A percentile compares a stretch with the other conserved stretches of the same genome.
Conservation (phyloP, 2,797 vertebrate species). For the Melanotaenia nigrans region DNA sequence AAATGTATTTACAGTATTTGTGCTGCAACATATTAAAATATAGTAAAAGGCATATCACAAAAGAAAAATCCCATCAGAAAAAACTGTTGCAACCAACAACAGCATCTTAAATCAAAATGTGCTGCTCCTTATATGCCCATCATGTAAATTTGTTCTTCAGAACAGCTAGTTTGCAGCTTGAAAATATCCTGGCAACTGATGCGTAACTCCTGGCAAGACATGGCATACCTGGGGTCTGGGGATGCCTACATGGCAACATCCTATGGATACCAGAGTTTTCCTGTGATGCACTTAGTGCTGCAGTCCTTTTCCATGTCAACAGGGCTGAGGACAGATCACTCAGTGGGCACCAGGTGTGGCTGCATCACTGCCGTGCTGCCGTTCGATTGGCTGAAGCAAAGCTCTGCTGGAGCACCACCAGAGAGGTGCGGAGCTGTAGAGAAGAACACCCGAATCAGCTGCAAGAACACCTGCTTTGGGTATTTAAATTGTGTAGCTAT, state of each 20-base stretch:
- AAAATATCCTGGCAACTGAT: constrained; percentile 56
- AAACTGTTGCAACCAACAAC: constrained; percentile 1
- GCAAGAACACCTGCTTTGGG: neutral
- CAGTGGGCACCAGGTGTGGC: constrained; percentile 21
- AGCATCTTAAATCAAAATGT: constrained; percentile 25
- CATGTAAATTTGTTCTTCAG: constrained; percentile 28
- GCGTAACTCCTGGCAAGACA: constrained; percentile 50
- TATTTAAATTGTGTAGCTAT: neutral
- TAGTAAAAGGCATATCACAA: neutral
- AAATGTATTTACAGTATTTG: constrained; percentile 47
- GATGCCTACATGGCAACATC: constrained; percentile 42
- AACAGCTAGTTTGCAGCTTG: constrained; percentile 27
- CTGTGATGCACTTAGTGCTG: constrained; percentile 34
- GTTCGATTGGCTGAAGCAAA: constrained; percentile 90
- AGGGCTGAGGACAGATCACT: neutral
- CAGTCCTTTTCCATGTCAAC: constrained; percentile 6
- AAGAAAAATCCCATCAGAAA: constrained; percentile 10
- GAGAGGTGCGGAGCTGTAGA: constrained; percentile 91
- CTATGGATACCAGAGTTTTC: constrained; percentile 47
- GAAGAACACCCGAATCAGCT: constrained; percentile 17
- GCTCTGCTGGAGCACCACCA: constrained; percentile 91
- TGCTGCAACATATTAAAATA: constrained; percentile 22
- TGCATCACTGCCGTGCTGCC: constrained; percentile 57
- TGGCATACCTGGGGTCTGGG: constrained; percentile 32
- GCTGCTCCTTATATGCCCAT: constrained; percentile 15